Evolutionary conservation across 2,888 invertebrate species (phyloP).

Genomic region (Hyalella azteca): DNA sequence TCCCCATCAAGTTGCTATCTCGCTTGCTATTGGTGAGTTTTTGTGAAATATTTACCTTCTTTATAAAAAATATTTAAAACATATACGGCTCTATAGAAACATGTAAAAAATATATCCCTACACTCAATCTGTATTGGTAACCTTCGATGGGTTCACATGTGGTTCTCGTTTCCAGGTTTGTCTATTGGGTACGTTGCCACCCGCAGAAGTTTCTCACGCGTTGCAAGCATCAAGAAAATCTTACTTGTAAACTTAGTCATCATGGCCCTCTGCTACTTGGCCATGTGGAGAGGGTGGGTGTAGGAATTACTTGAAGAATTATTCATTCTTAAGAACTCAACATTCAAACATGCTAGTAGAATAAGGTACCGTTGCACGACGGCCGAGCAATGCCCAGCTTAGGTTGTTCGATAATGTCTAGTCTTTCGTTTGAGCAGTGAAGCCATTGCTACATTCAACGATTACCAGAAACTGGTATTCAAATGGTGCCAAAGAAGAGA

Average conservation of each 20-base stretch:
- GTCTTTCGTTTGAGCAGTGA: no score
- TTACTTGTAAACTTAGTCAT: background rate
- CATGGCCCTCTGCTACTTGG: background rate
- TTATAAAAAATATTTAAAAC: no score
- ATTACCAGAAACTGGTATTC: slow-evolving; percentile 32
- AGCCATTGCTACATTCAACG: background rate
- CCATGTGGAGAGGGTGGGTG: background rate
- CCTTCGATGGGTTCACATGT: background rate
- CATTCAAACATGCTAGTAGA: no score
- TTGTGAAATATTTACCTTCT: no score
- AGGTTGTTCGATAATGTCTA: no score
- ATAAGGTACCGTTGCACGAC: background rate
- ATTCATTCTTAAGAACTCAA: no score
- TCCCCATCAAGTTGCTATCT: background rate
- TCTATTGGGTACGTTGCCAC: background rate
- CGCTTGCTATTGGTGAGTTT: background rate
- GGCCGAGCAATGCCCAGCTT: background rate
- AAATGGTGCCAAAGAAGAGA: slow-evolving; percentile 27
- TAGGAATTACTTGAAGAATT: no score
- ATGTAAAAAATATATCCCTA: background rate
- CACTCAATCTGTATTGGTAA: background rate
- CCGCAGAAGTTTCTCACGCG: background rate
- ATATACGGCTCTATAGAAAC: background rate
- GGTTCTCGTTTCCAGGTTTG: background rate
- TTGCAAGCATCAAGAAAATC: background rate